These are phyloP conservation scores for Cryptocephalus moraei DNA, from an alignment of 2,888 invertebrate genomes.

Conservation along the genomic window DNA sequence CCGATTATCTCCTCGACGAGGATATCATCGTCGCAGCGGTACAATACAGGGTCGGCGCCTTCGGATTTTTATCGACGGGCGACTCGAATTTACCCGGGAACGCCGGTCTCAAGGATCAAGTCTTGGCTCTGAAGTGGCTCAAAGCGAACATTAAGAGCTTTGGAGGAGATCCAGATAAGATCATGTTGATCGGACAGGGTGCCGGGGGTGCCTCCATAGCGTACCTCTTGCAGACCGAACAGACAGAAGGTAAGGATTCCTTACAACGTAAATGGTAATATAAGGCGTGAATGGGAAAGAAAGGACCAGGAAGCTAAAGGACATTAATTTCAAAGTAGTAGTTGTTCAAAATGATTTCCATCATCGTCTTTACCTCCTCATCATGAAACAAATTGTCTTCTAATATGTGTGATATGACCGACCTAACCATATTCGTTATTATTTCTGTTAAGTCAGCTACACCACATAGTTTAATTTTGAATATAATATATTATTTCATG, in stretches of 20 bases:
- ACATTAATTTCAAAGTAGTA: too few species aligned
- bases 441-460: too few species aligned
- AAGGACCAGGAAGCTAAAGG: too few species aligned
- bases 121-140: conserved; percentile 20
- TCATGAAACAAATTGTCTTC: too few species aligned
- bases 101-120: conserved; percentile 21
- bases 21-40: conserved; percentile 56
- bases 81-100: conserved; percentile 19
- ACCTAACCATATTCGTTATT: too few species aligned
- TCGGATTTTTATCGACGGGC: conserved; percentile 52
- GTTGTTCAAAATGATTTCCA: too few species aligned
- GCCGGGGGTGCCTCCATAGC: conserved; percentile 19
- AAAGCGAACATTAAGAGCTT: conserved; percentile 16
- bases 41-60: conserved; percentile 58
- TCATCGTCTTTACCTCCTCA: too few species aligned
- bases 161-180: conserved; percentile 18
- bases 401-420: too few species aligned
- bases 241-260: conserved; percentile 12
- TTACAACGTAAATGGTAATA: not conserved
- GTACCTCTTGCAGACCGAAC: conserved; percentile 15
- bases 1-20: conserved; percentile 43
- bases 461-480: too few species aligned
- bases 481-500: too few species aligned
- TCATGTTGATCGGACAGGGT: conserved; percentile 21
- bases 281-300: not conserved